Base-by-base conservation (phyloP, 2,888 invertebrate species). In the Lasiommata megera region DNA sequence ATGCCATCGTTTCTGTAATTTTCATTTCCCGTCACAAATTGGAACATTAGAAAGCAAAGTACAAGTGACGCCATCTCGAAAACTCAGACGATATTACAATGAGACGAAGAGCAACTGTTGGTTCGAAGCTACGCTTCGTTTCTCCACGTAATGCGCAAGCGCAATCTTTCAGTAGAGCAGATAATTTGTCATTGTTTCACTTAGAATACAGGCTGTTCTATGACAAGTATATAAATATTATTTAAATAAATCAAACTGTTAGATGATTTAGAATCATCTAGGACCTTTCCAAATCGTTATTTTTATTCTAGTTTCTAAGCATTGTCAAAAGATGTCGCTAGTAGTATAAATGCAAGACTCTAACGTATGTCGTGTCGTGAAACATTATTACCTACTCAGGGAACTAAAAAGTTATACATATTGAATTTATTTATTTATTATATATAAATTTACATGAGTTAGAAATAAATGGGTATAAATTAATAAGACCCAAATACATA, bases 21-120 rank as follows among this genome's bases (percentile, higher is more conserved):
- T 67, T 82, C 80, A 68, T 64, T 69, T 31, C 73, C 72, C 46
- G 65, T 64, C 41, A 69, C 77, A 18, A 68, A 64, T 62, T 78
- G 75, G 55, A 70, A 41, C 55, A 70, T 40, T 38, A 82, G 52
- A 14, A 84, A 47, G 17, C 77, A 69, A 44, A 82, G 40, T 52
- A 77, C 68, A 56, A 69, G 77, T 79, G 76, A 65, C 79, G 88
- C 87, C 90, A 90, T 90, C 90, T 89, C 69, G 76, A 70, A 66
- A 63, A 58, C 63, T 60, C 59, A 36, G 37, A 18, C 14, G 48
- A 66, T 69, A 90, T 82, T 82, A 83, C 70, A 69, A 65, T 67
- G 78, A 70, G 61, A 62, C 56, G 60, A 44, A 34, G 40, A 28
- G 40, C 57, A 56, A 60, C 54, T 51, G 52, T 41, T 37, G n/a